A percentile compares a stretch with the other conserved stretches of the same genome.
These are phyloP conservation scores for Glaucomys volans DNA, from an alignment of 2,113 vertebrate species.

Conservation along the genomic window DNA sequence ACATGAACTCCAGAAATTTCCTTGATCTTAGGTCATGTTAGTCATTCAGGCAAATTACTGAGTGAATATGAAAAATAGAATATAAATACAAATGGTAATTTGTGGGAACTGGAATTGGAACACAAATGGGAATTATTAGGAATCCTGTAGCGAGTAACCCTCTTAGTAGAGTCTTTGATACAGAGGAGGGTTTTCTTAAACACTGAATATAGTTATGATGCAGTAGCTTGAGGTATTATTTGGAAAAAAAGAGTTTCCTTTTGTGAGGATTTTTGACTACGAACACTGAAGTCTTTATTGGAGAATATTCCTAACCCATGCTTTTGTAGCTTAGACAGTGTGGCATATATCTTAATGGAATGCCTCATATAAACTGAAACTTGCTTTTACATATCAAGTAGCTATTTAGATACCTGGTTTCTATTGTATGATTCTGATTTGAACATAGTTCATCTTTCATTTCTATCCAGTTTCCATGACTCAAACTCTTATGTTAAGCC, in stretches of 20 bases:
- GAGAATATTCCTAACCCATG: slow-evolving; percentile 74
- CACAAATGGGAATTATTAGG: not conserved
- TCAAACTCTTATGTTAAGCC: slow-evolving; percentile 79
- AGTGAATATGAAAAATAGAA: not conserved
- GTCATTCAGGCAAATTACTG: not conserved
- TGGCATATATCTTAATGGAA: slow-evolving; percentile 75
- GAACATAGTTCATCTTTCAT: slow-evolving; percentile 81
- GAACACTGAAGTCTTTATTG: slow-evolving; percentile 7
- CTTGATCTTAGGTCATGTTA: slow-evolving; percentile 7
- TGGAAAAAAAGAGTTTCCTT: slow-evolving; percentile 20
- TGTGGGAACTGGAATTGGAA: not conserved
- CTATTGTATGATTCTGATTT: slow-evolving; percentile 81
- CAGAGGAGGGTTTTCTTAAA: not conserved
- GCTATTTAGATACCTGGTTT: slow-evolving; percentile 81
- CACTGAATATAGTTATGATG: not conserved
- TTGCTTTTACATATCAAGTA: slow-evolving; percentile 83
- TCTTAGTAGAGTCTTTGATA: not conserved
- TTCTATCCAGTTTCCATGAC: slow-evolving; percentile 82
- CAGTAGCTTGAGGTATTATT: slow-evolving; percentile 22
- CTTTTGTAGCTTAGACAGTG: slow-evolving; percentile 71
- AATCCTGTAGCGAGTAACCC: not conserved
- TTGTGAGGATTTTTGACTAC: slow-evolving; percentile 65
- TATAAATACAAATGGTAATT: not conserved
- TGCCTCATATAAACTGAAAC: slow-evolving; percentile 72
- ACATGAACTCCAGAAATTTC: not conserved